A percentile compares a stretch with the other conserved stretches of the same genome.
Conservation (phyloP, 1,140 invertebrate species). For the Heliconius hewitsoni region DNA sequence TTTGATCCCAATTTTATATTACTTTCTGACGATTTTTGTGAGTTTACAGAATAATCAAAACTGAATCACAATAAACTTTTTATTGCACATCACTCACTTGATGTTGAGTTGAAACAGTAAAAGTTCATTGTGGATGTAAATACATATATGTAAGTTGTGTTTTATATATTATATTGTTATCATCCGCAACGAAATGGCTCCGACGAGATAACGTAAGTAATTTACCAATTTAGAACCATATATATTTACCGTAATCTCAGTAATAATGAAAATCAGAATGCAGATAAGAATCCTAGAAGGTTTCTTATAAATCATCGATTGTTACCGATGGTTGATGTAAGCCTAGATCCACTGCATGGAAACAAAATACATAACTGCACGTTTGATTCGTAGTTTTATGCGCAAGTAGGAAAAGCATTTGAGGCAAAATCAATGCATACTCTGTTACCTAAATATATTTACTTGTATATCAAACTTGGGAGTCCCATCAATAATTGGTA, state of each 20-base stretch:
- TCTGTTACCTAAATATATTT: slow-evolving; percentile 45
- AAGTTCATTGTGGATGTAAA: slow-evolving; percentile 48
- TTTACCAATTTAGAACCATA: slow-evolving; percentile 61
- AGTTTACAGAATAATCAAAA: slow-evolving; percentile 41
- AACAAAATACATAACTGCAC: slow-evolving; percentile 62
- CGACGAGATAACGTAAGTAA: slow-evolving; percentile 79
- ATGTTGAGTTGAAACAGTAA: slow-evolving; percentile 31
- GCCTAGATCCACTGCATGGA: slow-evolving; percentile 70
- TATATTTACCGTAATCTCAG: slow-evolving; percentile 61
- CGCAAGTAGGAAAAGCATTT: slow-evolving; percentile 43
- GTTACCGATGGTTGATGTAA: slow-evolving; percentile 64
- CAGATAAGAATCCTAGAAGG: slow-evolving; percentile 45
- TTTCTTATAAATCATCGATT: slow-evolving; percentile 64
- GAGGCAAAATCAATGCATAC: slow-evolving; percentile 39
- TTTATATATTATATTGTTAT: slow-evolving; percentile 68
- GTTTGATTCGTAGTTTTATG: slow-evolving; percentile 62
- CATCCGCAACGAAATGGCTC: slow-evolving; percentile 74
- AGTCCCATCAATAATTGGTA: slow-evolving; percentile 29
- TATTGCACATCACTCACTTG: slow-evolving; percentile 31
- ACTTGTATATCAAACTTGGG: slow-evolving; percentile 46
- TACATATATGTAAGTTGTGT: slow-evolving; percentile 50
- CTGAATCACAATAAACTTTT: slow-evolving; percentile 38
- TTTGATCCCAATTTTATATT: slow-evolving; percentile 21
- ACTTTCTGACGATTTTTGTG: slow-evolving; percentile 33
- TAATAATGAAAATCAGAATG: slow-evolving; percentile 60